Conservation (phyloP, 2,113 vertebrate genomes). For the Jacana jacana region DNA sequence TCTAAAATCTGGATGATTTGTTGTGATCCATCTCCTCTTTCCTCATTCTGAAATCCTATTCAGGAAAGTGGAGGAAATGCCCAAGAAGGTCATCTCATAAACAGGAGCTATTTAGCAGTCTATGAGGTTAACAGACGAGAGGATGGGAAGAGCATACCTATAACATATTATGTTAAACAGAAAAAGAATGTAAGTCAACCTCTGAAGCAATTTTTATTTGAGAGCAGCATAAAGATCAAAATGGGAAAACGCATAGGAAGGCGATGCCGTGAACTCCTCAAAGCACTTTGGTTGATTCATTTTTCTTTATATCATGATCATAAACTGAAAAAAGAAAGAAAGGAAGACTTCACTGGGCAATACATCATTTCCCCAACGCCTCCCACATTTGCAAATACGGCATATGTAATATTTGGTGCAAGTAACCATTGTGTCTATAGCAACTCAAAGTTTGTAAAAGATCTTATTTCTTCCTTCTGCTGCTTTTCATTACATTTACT, state of each 20-base stretch:
- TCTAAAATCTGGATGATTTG: background rate
- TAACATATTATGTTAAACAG: background rate
- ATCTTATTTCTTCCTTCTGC: background rate
- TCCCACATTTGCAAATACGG: background rate
- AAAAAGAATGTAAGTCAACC: background rate
- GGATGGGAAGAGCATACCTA: background rate
- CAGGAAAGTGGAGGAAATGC: background rate
- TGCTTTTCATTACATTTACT: background rate
- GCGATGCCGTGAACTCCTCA: background rate
- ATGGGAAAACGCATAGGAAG: background rate
- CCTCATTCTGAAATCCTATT: background rate
- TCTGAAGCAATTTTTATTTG: background rate
- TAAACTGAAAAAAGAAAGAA: background rate
- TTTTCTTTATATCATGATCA: background rate
- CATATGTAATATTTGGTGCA: background rate
- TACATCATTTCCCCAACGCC: background rate
- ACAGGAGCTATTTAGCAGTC: background rate
- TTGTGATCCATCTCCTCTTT: background rate
- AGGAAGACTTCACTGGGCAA: background rate
- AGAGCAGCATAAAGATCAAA: background rate
- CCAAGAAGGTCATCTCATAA: background rate
- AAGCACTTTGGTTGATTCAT: background rate
- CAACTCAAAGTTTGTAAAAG: background rate
- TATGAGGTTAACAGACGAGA: background rate
- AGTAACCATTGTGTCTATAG: background rate